These are phyloP conservation scores for Nasonia longicornis DNA, from an alignment of 1,140 invertebrate genomes.

Conservation along the genomic window DNA sequence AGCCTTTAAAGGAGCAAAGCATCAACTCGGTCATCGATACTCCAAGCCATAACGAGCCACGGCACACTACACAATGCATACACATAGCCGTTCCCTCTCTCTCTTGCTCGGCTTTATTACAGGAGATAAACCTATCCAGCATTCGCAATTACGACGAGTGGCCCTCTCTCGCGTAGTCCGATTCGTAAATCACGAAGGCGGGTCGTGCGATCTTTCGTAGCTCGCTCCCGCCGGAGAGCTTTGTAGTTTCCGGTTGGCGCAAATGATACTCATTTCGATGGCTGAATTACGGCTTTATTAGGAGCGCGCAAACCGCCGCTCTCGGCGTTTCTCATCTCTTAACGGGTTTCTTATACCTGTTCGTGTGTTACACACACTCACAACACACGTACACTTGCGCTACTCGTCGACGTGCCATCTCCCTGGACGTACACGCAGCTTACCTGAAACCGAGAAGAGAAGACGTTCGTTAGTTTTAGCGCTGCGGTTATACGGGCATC, in stretches of 20 bases:
- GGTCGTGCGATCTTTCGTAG: slow-evolving; percentile 2
- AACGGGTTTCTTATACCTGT: slow-evolving; percentile 10
- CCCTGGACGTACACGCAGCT: background rate
- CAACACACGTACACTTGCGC: too few relatives aligned
- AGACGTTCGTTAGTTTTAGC: background rate
- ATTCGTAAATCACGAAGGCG: slow-evolving; percentile 24
- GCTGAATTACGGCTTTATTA: slow-evolving; percentile 39
- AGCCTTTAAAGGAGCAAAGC: background rate
- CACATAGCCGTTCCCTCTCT: background rate
- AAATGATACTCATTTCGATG: slow-evolving; percentile 35
- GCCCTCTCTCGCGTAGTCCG: background rate
- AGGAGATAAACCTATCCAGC: slow-evolving; percentile 12
- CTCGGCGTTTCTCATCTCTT: slow-evolving; percentile 8
- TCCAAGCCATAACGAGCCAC: background rate
- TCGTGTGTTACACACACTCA: background rate
- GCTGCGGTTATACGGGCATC: background rate
- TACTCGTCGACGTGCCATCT: too few relatives aligned
- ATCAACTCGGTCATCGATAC: background rate
- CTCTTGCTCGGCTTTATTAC: background rate
- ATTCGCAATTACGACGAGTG: slow-evolving; percentile 22
- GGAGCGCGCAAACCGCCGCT: background rate
- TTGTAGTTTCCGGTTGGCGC: slow-evolving; percentile 23
- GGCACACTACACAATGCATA: background rate
- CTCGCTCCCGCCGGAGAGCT: background rate
- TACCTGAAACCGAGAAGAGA: background rate